Evolutionary conservation across 2,113 vertebrate genomes (phyloP), one percentile per base, ranked within the genome.

Genomic region (Hiodon alosoides): DNA sequence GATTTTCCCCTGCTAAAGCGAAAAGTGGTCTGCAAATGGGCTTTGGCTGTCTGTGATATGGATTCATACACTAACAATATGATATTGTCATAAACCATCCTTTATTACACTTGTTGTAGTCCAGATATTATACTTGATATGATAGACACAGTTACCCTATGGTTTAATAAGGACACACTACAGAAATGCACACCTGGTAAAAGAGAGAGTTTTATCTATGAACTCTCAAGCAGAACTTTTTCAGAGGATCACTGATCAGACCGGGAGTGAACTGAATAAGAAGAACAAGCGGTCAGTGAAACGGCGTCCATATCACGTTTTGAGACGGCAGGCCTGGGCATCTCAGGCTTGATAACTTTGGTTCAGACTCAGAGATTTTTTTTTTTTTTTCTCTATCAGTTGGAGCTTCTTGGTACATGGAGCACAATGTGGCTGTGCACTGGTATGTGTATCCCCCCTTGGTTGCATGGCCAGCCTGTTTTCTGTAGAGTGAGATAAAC

Each of bases 341-440:
- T 13, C 57, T 57, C 17, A 55, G 53, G 52, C 52, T 67, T 47
- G 53, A 55, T 48, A 55, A 16, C 62, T n/a, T 17, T n/a, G 47
- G 17, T 31, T 13, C 52, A 66, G 17, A 53, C 5, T 60, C 9
- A 60, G 58, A 3, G 58, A 60, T 13, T 60, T 13, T 14, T 57
- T n/a, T n/a, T n/a, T n/a, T 71, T 31, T 74, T 74, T 48, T 11
- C 52, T 73, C 54, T 73, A 73, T 73, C 72, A 54, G 51, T 54
- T 53, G 48, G 60, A 6, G 10, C 60, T 65, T 54, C 48, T 47
- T 65, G 16, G 14, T 73, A 62, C 61, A 66, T 65, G 72, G 9
- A 46, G 61, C 7, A n/a, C 9, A 62, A 62, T 52, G 54, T 73
- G 61, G 17, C 9, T 14, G 52, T 31, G 72, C 16, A 53, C 10